phyloP scores from a whole-genome alignment of 2,113 vertebrate genomes.

The Echinops telfairi region DNA sequence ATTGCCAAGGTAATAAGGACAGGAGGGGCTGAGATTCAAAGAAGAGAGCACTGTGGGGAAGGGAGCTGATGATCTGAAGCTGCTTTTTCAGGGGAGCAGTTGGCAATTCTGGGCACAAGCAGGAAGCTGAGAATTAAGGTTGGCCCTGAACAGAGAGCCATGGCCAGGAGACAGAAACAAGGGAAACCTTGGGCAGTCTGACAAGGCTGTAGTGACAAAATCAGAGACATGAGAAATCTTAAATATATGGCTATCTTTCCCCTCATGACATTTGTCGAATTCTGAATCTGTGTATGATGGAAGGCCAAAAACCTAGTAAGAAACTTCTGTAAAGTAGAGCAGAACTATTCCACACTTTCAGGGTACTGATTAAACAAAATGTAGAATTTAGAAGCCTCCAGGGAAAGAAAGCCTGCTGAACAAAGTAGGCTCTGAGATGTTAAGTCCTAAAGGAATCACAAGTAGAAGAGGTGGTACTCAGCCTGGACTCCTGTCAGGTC shows the following conservation, averaged over 20 bases:
- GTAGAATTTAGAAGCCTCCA: neutral
- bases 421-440: neutral
- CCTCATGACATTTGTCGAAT: neutral
- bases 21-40: neutral
- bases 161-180: neutral
- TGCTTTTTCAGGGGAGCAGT: neutral
- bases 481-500: neutral
- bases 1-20: neutral
- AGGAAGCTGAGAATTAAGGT: neutral
- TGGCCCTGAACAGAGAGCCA: neutral
- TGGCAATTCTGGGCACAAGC: neutral
- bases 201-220: neutral
- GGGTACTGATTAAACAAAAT: conserved; percentile 19
- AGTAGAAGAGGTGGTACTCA: neutral
- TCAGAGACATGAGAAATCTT: neutral
- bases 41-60: neutral
- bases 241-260: neutral
- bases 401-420: neutral
- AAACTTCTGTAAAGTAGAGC: neutral
- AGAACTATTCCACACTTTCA: neutral
- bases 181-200: neutral
- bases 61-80: neutral
- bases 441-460: neutral
- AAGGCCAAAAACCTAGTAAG: conserved; percentile 23
- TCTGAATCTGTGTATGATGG: neutral